A percentile compares a stretch with the other conserved stretches of the same genome.
Conservation (phyloP, 2,113 vertebrate genomes). For the Oxygymnocypris stewartii region DNA sequence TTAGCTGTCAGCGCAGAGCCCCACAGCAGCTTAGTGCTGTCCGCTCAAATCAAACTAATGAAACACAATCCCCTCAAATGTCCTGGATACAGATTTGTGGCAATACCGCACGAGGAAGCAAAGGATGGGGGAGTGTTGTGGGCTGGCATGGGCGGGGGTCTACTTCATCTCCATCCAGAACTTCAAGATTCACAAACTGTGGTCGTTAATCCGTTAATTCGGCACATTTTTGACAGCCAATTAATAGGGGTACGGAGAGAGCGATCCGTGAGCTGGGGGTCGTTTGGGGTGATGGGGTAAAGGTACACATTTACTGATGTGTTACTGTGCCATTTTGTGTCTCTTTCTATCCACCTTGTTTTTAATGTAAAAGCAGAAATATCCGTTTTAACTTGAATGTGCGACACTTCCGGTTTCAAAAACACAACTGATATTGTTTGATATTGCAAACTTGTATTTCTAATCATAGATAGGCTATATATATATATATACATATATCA, state of each 20-base stretch:
- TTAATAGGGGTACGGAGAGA: conserved; percentile 85
- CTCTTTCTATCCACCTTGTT: background rate
- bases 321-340: background rate
- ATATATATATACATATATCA: background rate
- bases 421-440: too few relatives aligned
- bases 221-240: conserved; percentile 91
- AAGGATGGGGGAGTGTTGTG: conserved; percentile 59
- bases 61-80: conserved; percentile 94
- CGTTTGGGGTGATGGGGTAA: conserved; percentile 42
- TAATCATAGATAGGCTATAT: background rate
- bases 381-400: background rate
- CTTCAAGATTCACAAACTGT: conserved; percentile 77
- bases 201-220: conserved; percentile 89
- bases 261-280: conserved; percentile 66
- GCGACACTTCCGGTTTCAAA: background rate
- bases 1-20: conserved; percentile 94
- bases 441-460: background rate
- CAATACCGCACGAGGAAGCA: conserved; percentile 82
- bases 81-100: conserved; percentile 92
- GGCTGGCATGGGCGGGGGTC: conserved; percentile 24
- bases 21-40: conserved; percentile 94
- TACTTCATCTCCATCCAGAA: conserved; percentile 67
- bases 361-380: background rate
- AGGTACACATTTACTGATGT: background rate
- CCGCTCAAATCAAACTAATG: conserved; percentile 97